Evolutionary conservation across 2,113 vertebrate genomes (phyloP).

Genomic region (Carlito syrichta): DNA sequence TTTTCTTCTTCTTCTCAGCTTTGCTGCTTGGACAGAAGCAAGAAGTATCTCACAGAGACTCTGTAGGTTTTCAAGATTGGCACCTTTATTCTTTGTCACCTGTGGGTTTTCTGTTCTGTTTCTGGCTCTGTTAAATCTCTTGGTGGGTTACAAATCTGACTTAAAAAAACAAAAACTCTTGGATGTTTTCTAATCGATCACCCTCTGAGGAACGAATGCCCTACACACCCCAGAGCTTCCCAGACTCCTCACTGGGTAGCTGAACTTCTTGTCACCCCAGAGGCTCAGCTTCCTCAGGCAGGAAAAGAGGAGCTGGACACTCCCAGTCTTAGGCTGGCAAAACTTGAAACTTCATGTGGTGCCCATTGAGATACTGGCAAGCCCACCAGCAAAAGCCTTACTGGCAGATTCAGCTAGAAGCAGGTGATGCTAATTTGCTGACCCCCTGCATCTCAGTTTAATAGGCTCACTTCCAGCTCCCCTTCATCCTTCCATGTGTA

Average conservation of each 20-base stretch:
- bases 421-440: constrained; percentile 62
- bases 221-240: background rate
- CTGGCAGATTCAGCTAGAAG: background rate
- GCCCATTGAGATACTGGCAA: background rate
- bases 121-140: background rate
- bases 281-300: background rate
- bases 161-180: background rate
- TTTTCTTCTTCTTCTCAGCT: background rate
- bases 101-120: background rate
- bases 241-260: background rate
- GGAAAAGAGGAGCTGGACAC: background rate
- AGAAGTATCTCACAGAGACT: background rate
- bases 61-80: background rate
- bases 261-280: background rate
- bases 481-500: background rate
- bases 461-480: background rate
- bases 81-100: background rate
- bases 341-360: background rate
- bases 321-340: background rate
- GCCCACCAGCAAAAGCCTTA: constrained; percentile 30
- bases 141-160: background rate
- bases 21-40: background rate
- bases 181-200: background rate
- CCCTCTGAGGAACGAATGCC: background rate
- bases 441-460: background rate